Conservation (phyloP, 2,888 invertebrate genomes). For the Apodemia mormo region DNA sequence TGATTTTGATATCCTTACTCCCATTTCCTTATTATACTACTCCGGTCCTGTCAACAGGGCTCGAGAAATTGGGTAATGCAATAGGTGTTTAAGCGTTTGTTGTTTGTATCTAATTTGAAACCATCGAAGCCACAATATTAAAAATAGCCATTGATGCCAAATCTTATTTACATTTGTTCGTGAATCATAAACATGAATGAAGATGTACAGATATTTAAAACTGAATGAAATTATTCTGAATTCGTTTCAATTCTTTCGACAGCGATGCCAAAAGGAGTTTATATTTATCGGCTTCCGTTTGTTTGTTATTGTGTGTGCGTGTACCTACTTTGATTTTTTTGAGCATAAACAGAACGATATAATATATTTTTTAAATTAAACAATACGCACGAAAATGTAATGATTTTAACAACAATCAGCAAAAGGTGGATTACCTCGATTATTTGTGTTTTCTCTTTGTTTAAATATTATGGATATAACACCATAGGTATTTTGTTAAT, state of each 20-base stretch:
- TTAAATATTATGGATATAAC: no score
- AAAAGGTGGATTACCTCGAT: no score
- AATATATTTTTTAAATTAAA: background rate
- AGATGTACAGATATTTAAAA: constrained; percentile 12
- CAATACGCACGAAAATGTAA: background rate
- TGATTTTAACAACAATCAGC: background rate
- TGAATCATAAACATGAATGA: constrained; percentile 8
- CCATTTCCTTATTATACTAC: no score
- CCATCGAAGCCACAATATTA: no score
- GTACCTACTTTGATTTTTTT: constrained; percentile 16
- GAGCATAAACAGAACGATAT: constrained; percentile 1
- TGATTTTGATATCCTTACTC: no score
- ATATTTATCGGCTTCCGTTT: constrained; percentile 8
- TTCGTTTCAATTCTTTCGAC: constrained; percentile 11
- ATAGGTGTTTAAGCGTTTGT: no score
- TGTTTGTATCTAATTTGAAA: no score
- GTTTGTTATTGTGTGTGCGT: constrained; percentile 1
- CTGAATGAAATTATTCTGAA: constrained; percentile 11
- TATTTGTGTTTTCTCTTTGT: no score
- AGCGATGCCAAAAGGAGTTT: constrained; percentile 15
- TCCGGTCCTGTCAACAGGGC: no score
- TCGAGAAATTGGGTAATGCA: no score
- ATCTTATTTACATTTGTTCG: background rate
- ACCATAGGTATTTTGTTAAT: no score
- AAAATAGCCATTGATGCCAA: background rate